Conservation (phyloP, 1,140 invertebrate species). For the Scaptomyza montana region DNA sequence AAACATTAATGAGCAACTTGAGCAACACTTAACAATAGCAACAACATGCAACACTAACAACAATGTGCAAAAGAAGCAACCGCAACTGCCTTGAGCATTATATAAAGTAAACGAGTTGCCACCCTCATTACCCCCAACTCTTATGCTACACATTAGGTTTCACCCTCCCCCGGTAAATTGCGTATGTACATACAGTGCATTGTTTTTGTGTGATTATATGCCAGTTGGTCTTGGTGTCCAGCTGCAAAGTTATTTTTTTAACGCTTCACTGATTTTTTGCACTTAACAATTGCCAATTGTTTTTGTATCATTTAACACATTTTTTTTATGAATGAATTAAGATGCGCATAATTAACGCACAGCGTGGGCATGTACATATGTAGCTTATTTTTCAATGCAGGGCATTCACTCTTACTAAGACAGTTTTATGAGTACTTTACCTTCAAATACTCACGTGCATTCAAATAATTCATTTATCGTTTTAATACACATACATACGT, state of each 20-base stretch:
- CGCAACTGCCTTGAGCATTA: conserved; percentile 72
- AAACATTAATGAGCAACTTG: conserved; percentile 63
- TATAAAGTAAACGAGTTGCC: conserved; percentile 68
- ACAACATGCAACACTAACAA: conserved; percentile 49
- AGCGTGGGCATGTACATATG: background rate
- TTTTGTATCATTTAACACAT: conserved; percentile 35
- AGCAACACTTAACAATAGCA: conserved; percentile 68
- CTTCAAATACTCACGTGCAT: conserved; percentile 17
- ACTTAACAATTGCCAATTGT: conserved; percentile 45
- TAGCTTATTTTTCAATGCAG: conserved; percentile 39
- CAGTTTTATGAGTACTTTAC: background rate
- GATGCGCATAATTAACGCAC: conserved; percentile 39
- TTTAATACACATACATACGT: background rate
- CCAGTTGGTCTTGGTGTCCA: conserved; percentile 21
- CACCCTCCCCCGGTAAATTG: conserved; percentile 33
- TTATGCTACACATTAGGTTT: background rate
- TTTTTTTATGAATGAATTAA: conserved; percentile 75
- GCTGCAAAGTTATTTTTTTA: conserved; percentile 13
- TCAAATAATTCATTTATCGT: background rate
- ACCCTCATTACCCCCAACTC: background rate
- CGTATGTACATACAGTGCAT: conserved; percentile 2
- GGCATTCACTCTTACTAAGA: conserved; percentile 54
- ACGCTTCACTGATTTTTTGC: conserved; percentile 37
- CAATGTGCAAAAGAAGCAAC: conserved; percentile 63
- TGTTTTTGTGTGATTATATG: conserved; percentile 33